A percentile compares a stretch with the other conserved stretches of the same genome.
phyloP scores from a whole-genome alignment of 2,113 vertebrate genomes.

The Urocitellus parryii region DNA sequence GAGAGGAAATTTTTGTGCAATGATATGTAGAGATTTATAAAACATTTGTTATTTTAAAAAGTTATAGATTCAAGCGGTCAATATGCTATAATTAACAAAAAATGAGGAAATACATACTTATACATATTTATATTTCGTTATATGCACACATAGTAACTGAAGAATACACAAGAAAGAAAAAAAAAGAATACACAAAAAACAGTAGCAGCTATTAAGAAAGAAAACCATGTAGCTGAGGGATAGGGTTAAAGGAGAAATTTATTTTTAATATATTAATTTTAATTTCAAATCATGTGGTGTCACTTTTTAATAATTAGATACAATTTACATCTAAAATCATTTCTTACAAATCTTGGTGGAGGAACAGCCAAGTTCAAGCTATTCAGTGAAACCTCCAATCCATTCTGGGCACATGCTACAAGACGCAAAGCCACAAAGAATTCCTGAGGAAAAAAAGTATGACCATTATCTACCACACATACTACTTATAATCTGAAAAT shows the following conservation, averaged over 20 bases:
- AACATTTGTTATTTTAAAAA: conserved; percentile 51
- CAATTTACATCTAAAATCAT: conserved; percentile 62
- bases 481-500: conserved; percentile 63
- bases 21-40: conserved; percentile 17
- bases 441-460: conserved; percentile 89
- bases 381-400: conserved; percentile 95
- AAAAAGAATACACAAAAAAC: neutral
- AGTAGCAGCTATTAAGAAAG: conserved; percentile 17
- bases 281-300: conserved; percentile 51
- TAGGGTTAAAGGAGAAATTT: neutral
- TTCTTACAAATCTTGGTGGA: conserved; percentile 98
- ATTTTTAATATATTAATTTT: neutral
- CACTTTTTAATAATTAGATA: conserved; percentile 49
- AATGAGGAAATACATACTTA: neutral
- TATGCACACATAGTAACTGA: neutral
- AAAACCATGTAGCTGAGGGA: conserved; percentile 45
- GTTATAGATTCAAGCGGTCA: neutral
- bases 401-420: conserved; percentile 98
- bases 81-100: conserved; percentile 25
- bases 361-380: conserved; percentile 94
- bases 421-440: conserved; percentile 97
- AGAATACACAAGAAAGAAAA: neutral
- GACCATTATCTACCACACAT: conserved; percentile 14
- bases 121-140: conserved; percentile 21
- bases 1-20: neutral